These are phyloP conservation scores for Drosophila micromelanica DNA, from an alignment of 1,140 invertebrate genomes.

Conservation along the genomic window DNA sequence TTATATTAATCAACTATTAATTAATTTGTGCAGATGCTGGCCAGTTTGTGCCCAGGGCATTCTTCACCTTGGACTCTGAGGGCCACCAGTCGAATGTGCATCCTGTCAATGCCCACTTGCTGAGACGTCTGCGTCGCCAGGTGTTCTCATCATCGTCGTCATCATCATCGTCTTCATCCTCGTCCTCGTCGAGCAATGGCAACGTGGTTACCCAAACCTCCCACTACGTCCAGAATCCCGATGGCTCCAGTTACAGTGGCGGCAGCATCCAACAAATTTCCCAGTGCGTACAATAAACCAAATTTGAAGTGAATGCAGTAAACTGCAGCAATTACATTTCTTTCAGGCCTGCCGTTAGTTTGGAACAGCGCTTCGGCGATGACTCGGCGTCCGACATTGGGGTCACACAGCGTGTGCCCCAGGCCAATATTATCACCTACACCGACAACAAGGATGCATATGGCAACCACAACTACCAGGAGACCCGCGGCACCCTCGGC, in stretches of 20 bases:
- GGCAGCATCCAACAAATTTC: conserved; percentile 3
- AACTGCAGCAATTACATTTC: background rate
- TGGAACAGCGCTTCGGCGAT: conserved; percentile 55
- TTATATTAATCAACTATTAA: no score
- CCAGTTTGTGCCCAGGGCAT: conserved; percentile 70
- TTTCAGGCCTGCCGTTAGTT: background rate
- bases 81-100: conserved; percentile 69
- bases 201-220: conserved; percentile 1
- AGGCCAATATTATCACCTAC: background rate
- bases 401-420: background rate
- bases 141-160: conserved; percentile 44
- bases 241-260: conserved; percentile 24
- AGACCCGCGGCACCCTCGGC: background rate
- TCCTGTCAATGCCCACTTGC: conserved; percentile 61
- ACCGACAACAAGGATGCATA: background rate
- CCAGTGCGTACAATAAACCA: background rate
- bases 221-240: conserved; percentile 35
- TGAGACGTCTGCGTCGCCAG: conserved; percentile 75
- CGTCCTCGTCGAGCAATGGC: conserved; percentile 58
- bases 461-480: conserved; percentile 5
- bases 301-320: background rate
- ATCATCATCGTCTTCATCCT: conserved; percentile 55
- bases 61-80: conserved; percentile 71
- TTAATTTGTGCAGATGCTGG: conserved; percentile 51
- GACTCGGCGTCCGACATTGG: conserved; percentile 30